Conservation (phyloP, 2,113 vertebrate species). For the Eubucco bourcierii region DNA sequence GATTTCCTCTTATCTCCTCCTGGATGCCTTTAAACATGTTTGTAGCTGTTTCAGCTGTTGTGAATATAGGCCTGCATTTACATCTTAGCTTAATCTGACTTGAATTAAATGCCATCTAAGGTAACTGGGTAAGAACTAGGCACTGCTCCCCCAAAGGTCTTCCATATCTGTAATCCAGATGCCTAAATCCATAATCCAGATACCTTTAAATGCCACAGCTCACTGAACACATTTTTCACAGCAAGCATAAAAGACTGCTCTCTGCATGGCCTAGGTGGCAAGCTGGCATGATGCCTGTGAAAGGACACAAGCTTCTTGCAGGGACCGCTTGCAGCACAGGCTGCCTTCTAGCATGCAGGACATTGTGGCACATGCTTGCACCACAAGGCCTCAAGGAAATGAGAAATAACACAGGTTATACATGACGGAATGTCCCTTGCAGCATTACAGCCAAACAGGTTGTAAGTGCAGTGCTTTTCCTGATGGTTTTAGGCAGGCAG, state of each 20-base stretch:
- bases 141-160: not conserved
- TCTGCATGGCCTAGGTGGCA: not conserved
- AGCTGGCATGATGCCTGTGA: not conserved
- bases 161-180: not conserved
- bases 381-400: not conserved
- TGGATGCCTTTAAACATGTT: not conserved
- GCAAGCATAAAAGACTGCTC: not conserved
- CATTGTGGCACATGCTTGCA: not conserved
- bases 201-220: not conserved
- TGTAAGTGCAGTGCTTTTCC: not conserved
- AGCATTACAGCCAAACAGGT: not conserved
- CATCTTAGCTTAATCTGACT: not conserved
- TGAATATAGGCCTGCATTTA: not conserved
- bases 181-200: constrained; percentile 22
- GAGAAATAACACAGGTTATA: not conserved
- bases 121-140: not conserved
- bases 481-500: not conserved
- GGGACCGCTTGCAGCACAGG: not conserved
- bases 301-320: not conserved
- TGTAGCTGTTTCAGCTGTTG: not conserved
- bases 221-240: not conserved
- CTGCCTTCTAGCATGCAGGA: not conserved
- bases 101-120: not conserved
- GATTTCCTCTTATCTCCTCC: not conserved
- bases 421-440: not conserved